These are phyloP conservation scores for Enhydra lutris DNA, from an alignment of 2,113 vertebrate genomes.

Conservation along the genomic window DNA sequence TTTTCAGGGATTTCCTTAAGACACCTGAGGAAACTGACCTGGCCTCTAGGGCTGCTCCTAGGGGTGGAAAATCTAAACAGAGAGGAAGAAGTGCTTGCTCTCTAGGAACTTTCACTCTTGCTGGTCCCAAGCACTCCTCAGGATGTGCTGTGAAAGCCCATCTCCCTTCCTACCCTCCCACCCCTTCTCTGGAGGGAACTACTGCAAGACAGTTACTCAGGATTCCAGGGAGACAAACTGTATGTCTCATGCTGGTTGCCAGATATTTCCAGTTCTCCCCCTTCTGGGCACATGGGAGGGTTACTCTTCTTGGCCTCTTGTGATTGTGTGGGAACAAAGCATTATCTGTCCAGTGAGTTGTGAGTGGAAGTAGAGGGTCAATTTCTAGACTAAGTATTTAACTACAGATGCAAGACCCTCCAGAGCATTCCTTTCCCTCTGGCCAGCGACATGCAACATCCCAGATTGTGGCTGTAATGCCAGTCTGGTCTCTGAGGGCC, in stretches of 20 bases:
- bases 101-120: not conserved
- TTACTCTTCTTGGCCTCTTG: not conserved
- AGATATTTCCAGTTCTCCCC: not conserved
- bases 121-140: not conserved
- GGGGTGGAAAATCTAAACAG: not conserved
- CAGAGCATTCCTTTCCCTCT: not conserved
- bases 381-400: not conserved
- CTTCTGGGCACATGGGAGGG: not conserved
- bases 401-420: not conserved
- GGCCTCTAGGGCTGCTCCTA: not conserved
- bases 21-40: not conserved
- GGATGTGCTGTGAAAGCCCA: not conserved
- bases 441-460: not conserved
- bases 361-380: not conserved
- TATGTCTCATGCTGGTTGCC: not conserved
- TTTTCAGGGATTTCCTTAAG: not conserved
- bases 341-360: slow-evolving; percentile 13
- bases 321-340: not conserved
- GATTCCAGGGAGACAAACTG: not conserved
- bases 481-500: not conserved
- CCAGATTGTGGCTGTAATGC: not conserved
- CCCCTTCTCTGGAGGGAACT: not conserved
- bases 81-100: not conserved
- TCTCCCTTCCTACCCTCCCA: not conserved
- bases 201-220: not conserved